Base-by-base conservation (phyloP, 2,113 vertebrate genomes). In the Chionodraco myersi region DNA sequence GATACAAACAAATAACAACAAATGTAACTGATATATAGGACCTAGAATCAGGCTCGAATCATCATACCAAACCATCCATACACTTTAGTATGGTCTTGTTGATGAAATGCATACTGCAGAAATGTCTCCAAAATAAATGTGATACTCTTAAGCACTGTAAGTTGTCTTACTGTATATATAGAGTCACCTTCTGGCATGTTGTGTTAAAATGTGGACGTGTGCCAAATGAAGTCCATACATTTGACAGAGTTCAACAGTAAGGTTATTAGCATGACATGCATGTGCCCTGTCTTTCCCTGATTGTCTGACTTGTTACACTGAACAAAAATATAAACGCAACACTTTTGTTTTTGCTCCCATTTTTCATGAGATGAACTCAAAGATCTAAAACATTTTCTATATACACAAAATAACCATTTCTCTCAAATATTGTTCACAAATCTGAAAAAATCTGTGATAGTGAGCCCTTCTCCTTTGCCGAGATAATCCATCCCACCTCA, bases 121-220 rank as follows among this genome's bases (percentile, higher is more conserved):
- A 52, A 67, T 67, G 12, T 48, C 14, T 44, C 9, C 1, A 36
- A 15, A 67, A 14, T 8, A 52, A 44, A 15, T 41, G 10, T 41
- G 8, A 18, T 47, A 23, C 8, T 8, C 52, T 60, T 47, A 66
- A 12, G 23, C 56, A 58, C 45, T 34, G 8, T 36, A 11, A 15
- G 1, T 60, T 77, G 53, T 51, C 62, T 26, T 54, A 68, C 7
- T 63, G 45, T 26, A 60, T 12, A 48, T 26, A 60, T 12, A 48
- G 41, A 69, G 47, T 66, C 75, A 45, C 52, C 26, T 30, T 70
- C 36, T 59, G 75, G 34, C 44, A 65, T 23, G 3, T 34, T 69
- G 47, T 75, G 67, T 57, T 11, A 82, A 65, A 54, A 49, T 54
- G n/a, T 80, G 44, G 10, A 30, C 68, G 34, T 81, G 51, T 75